Base-by-base conservation (phyloP, 2,113 vertebrate genomes). In the Mohoua ochrocephala region DNA sequence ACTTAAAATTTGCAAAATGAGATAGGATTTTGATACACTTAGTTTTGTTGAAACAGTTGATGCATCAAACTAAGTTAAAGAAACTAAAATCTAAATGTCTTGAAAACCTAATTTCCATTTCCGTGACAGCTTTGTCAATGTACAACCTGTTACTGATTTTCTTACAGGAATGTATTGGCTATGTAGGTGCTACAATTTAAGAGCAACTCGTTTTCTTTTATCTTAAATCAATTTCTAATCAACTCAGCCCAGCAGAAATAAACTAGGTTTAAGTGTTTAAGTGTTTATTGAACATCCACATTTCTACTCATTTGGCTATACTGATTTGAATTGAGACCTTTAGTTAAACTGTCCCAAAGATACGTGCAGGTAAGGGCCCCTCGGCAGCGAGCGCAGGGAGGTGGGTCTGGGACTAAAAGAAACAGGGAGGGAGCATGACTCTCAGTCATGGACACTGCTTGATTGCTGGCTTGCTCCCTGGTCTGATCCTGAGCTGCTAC, bases 151-250 rank as follows among this genome's bases (percentile, higher is more conserved):
- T 91, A 71, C 56, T 73, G 53, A 74, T 79, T 87, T 95, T 91
- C 56, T 79, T 84, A 31, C 35, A 82, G 56, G 41, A 84, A 61
- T 73, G 20, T 69, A 61, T 61, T 76, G 53, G 37, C 53, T 65
- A 20, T 41, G n/a, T 30, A 79, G 69, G 61, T 39, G 37, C 47
- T 84, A 89, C 69, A 73, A 42, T 71, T 82, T 79, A 76, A 87
- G 73, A 78, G 17, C 41, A 84, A 83, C 41, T 91, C 0, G 64
- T 84, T 93, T 91, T 87, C 49, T 87, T 93, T 87, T 45, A 82
- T 89, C 49, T 89, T 95, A 84, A 92, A 95, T 96, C 89, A 79
- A 94, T 95, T 96, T 75, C 74, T 87, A 95, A 93, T 92, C 84
- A 82, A 84, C 53, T 68, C 85, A 84, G 73, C n/a, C 49, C 61